Conservation (phyloP, 2,888 invertebrate genomes). For the Rhagonycha fulva region DNA sequence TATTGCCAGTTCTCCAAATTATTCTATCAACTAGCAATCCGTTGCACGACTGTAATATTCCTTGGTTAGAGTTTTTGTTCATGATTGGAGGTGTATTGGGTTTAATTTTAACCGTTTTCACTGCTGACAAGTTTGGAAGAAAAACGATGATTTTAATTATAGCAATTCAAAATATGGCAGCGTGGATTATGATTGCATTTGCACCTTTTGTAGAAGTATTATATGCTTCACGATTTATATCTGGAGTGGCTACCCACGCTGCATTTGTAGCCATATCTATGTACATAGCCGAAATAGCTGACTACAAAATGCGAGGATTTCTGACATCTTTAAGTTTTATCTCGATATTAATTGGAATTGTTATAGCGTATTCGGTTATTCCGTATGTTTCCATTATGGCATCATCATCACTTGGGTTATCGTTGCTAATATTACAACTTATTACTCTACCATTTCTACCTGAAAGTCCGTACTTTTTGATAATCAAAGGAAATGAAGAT, state of each 20-base stretch:
- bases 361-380: slow-evolving; percentile 65
- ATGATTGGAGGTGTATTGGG: slow-evolving; percentile 44
- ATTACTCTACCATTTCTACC: slow-evolving; percentile 65
- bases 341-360: slow-evolving; percentile 61
- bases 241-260: slow-evolving; percentile 60
- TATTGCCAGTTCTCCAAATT: slow-evolving; percentile 48
- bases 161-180: slow-evolving; percentile 63
- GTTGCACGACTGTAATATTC: slow-evolving; percentile 37
- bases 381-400: slow-evolving; percentile 59
- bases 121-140: slow-evolving; percentile 56
- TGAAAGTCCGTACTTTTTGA: slow-evolving; percentile 61
- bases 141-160: slow-evolving; percentile 65
- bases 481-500: slow-evolving; percentile 49
- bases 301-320: slow-evolving; percentile 62
- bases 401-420: slow-evolving; percentile 60
- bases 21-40: slow-evolving; percentile 42
- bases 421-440: slow-evolving; percentile 61
- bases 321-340: slow-evolving; percentile 65
- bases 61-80: slow-evolving; percentile 38
- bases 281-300: slow-evolving; percentile 64
- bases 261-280: slow-evolving; percentile 56
- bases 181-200: slow-evolving; percentile 67
- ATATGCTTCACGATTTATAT: slow-evolving; percentile 60
- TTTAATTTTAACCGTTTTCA: not conserved
- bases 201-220: slow-evolving; percentile 61